phyloP scores from a whole-genome alignment of 1,140 invertebrate species.

The Pomacea maculata region DNA sequence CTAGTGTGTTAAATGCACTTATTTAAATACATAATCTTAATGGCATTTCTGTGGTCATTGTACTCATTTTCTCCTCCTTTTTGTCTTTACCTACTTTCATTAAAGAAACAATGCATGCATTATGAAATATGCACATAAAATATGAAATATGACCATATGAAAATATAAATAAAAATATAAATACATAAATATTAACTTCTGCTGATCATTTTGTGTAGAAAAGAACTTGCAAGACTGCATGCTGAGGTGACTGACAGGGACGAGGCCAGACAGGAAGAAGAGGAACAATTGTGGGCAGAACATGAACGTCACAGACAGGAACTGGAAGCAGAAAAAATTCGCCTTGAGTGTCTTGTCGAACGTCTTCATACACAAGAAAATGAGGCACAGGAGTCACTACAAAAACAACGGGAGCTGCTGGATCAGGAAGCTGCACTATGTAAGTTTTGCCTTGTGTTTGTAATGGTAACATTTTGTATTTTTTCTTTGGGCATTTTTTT shows the following conservation, averaged over 20 bases:
- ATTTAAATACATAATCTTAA: no score
- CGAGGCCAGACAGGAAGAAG: constrained; percentile 42
- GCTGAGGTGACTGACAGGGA: constrained; percentile 45
- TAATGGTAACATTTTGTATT: not conserved
- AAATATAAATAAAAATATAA: not conserved
- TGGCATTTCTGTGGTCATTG: not conserved
- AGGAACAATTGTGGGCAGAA: constrained; percentile 51
- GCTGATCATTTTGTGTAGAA: constrained; percentile 33
- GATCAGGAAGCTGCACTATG: constrained; percentile 35
- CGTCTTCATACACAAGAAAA: constrained; percentile 37
- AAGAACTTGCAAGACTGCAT: constrained; percentile 47
- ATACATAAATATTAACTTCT: not conserved
- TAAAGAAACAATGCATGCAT: no score
- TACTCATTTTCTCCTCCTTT: constrained; percentile 3
- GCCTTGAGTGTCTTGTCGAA: constrained; percentile 33
- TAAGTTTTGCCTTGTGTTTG: not conserved
- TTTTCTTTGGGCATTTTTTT: not conserved
- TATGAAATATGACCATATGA: not conserved
- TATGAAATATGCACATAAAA: not conserved
- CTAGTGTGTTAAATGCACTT: no score
- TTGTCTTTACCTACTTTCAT: not conserved
- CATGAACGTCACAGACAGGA: constrained; percentile 49
- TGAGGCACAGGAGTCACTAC: constrained; percentile 39
- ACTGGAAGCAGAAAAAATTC: constrained; percentile 45
- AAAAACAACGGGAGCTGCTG: constrained; percentile 39